These are phyloP conservation scores for Agelaius phoeniceus DNA, from an alignment of 2,113 vertebrate genomes.

Conservation along the genomic window DNA sequence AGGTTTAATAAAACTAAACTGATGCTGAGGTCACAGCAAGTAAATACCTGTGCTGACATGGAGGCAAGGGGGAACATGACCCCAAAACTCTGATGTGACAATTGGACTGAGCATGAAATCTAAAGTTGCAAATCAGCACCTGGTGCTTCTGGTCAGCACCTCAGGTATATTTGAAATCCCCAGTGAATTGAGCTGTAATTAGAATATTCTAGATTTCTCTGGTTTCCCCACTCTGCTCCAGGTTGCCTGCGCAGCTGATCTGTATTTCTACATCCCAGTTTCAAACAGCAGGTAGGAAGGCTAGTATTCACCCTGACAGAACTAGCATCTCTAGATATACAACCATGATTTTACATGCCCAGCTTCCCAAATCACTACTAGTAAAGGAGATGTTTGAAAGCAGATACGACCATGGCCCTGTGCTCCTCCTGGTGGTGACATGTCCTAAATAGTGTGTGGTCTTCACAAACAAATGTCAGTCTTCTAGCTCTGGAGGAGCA, in stretches of 20 bases:
- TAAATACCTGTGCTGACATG: neutral
- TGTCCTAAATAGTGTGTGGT: fast-evolving
- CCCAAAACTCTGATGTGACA: neutral
- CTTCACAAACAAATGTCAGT: neutral
- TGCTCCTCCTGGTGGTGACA: neutral
- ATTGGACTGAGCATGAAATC: neutral
- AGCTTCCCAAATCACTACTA: neutral
- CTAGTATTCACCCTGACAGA: neutral
- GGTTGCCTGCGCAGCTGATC: fast-evolving
- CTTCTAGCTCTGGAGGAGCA: neutral
- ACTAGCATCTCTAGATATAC: neutral
- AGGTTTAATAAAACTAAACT: neutral
- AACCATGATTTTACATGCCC: neutral
- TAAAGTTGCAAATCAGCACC: neutral
- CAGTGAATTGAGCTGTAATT: neutral
- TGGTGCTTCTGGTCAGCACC: neutral
- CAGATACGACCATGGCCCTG: fast-evolving
- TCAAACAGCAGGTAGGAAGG: neutral
- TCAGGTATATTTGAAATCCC: neutral
- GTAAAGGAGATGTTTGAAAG: neutral
- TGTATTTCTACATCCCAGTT: neutral
- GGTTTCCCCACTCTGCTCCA: fast-evolving
- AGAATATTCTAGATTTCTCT: neutral
- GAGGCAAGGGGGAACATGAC: neutral
- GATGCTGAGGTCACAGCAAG: neutral